Evolutionary conservation across 2,113 vertebrate species (phyloP), one percentile per base, ranked within the genome.

Genomic region (Mus spicilegus): DNA sequence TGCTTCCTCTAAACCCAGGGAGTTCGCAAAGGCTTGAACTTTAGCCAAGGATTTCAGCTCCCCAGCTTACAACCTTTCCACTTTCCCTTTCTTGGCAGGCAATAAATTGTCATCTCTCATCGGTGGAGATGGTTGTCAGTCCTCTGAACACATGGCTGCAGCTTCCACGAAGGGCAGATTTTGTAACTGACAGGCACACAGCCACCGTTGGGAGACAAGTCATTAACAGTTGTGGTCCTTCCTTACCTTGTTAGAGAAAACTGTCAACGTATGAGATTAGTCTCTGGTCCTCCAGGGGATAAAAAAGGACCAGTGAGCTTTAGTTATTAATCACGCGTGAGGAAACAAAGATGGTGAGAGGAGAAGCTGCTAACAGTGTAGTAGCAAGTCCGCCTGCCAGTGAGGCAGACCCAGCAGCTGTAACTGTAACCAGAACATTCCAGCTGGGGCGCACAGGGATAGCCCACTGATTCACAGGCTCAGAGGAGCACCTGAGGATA

Each of bases 181-280:
- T 82, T 0, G 0, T 19, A 89, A 65, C 24, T 12, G 51, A n/a
- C 19, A 26, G 1, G 36, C 69, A 69, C 13, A 49, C 10, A 73
- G 86, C 17, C 54, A 16, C 16, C 78, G 36, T 58, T 30, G 49
- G 22, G 13, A 72, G 30, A 87, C 17, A 36, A 51, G 65, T 36
- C 72, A n/a, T 58, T 75, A 75, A 70, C 92, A 91, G 88, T 81
- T 82, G 63, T 84, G 63, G 39, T n/a, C 88, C 14, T 82, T 58
- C 78, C 22, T 84, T 0, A 0, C 11, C 58, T 85, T 39, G 8
- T 84, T 65, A 51, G 12, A 95, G 82, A 49, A 91, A 73, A 73
- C 72, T 89, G 92, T 39, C 63, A 22, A 3, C 69, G 22, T 11
- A 7, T 24, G 89, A 92, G 49, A 81, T 0, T 5, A 82, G 49